phyloP scores from a whole-genome alignment of 1,140 invertebrate species.

The Brachionus plicatilis region DNA sequence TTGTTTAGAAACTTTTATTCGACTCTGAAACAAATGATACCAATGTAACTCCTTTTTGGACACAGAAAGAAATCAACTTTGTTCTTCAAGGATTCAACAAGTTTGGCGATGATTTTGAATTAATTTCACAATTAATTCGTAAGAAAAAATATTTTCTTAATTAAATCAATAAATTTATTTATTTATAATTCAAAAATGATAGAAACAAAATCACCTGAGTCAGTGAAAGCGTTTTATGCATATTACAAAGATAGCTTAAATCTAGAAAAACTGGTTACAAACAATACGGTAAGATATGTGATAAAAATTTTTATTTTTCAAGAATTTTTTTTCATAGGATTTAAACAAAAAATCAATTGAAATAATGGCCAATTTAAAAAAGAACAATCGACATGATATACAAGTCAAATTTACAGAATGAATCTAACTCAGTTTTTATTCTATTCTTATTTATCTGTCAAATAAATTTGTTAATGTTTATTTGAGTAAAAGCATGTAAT shows the following conservation, averaged over 20 bases:
- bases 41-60: neutral
- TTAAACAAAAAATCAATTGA: neutral
- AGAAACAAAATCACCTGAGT: neutral
- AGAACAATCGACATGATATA: neutral
- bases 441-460: neutral
- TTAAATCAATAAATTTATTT: neutral
- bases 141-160: neutral
- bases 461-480: constrained; percentile 3
- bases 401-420: neutral
- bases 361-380: constrained; percentile 1
- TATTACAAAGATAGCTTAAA: constrained; percentile 7
- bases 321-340: neutral
- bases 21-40: neutral
- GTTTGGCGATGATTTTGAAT: constrained; percentile 26
- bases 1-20: neutral
- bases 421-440: neutral
- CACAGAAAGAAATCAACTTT: neutral
- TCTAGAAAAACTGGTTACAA: neutral
- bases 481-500: neutral
- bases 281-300: neutral
- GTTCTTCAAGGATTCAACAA: constrained; percentile 1
- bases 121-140: neutral
- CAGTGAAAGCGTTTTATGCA: constrained; percentile 11
- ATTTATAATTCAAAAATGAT: too few species aligned
- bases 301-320: neutral